Conservation (phyloP, 2,113 vertebrate species). For the Pachypanchax playfairii region DNA sequence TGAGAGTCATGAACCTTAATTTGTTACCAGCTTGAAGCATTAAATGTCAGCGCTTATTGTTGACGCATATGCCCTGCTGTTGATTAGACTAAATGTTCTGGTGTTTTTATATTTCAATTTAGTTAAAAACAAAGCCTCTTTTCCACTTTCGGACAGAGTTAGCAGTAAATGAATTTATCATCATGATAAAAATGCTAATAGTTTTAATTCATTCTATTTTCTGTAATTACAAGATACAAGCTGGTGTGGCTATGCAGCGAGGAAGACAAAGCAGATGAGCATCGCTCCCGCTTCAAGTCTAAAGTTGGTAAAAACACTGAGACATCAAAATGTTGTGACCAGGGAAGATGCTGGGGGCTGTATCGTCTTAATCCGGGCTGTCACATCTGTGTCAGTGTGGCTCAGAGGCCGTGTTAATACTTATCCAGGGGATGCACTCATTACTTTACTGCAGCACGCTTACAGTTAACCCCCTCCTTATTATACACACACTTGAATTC, state of each 20-base stretch:
- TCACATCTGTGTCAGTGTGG: constrained; percentile 60
- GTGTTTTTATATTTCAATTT: no score
- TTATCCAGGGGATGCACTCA: constrained; percentile 13
- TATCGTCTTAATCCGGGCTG: constrained; percentile 54
- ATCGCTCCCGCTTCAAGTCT: constrained; percentile 6
- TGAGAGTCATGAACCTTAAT: not conserved
- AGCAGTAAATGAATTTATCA: not conserved
- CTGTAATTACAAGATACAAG: constrained; percentile 1
- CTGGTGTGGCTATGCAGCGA: not conserved
- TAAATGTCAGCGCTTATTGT: no score
- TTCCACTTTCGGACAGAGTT: not conserved
- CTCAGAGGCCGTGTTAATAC: constrained; percentile 45
- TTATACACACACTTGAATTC: not conserved
- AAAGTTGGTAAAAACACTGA: constrained; percentile 21
- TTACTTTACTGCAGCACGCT: constrained; percentile 11
- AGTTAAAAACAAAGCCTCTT: no score
- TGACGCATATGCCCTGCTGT: not conserved
- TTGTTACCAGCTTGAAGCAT: not conserved
- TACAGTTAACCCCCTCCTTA: constrained; percentile 3
- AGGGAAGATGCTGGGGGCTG: constrained; percentile 43
- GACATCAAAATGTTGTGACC: constrained; percentile 46
- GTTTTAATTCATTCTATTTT: constrained; percentile 1
- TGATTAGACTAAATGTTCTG: not conserved
- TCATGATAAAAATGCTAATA: not conserved
- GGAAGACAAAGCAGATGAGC: not conserved